These are phyloP conservation scores for Narcine bancroftii DNA, from an alignment of 2,113 vertebrate species.

Conservation along the genomic window DNA sequence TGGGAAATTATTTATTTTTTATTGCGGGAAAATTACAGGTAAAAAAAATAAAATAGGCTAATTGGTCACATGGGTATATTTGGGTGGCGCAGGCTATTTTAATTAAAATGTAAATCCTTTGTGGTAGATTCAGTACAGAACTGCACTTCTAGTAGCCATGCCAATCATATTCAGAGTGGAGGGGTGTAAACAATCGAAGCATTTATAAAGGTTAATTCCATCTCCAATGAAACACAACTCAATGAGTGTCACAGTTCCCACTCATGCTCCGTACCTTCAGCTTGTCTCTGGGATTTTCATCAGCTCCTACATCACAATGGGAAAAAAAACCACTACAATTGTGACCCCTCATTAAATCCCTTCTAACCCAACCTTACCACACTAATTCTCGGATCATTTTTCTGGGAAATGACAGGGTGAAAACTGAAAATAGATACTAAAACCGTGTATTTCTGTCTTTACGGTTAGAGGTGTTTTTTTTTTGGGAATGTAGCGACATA, in stretches of 20 bases:
- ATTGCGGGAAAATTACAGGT: no score
- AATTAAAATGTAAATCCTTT: no score
- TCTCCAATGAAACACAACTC: background rate
- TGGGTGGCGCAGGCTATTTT: no score
- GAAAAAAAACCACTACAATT: background rate
- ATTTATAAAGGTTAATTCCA: background rate
- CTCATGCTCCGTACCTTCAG: background rate
- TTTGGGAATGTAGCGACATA: no score
- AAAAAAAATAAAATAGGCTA: no score
- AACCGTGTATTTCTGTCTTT: background rate
- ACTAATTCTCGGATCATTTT: background rate
- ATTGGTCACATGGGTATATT: no score
- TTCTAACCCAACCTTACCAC: no score
- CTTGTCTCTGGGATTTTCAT: background rate
- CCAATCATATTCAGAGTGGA: background rate
- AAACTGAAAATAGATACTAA: background rate
- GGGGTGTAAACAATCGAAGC: background rate
- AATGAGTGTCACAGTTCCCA: background rate
- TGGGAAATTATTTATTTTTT: no score
- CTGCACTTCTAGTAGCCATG: background rate
- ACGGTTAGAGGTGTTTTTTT: background rate
- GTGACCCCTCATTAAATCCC: no score
- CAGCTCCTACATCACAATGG: background rate
- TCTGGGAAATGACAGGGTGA: background rate
- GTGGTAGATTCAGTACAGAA: no score